Percentiles rank a stretch among this genome's conserved stretches.
These are phyloP conservation scores for Pomatorhinus ruficollis DNA, from an alignment of 2,113 vertebrate species.

Conservation along the genomic window DNA sequence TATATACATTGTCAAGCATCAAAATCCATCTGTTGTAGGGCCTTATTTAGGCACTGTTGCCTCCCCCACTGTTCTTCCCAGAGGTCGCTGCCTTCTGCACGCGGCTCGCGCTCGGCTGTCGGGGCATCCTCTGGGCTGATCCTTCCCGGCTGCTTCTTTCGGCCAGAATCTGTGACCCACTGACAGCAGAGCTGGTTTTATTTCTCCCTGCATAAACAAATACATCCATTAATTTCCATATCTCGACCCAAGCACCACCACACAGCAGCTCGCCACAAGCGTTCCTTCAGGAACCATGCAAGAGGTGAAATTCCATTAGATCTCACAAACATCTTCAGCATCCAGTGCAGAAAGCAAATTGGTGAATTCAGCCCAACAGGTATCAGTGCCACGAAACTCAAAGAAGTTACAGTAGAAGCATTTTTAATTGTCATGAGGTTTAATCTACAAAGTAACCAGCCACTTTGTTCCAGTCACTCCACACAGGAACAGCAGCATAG, in stretches of 20 bases:
- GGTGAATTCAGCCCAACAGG: not conserved
- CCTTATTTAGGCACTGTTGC: conserved; percentile 66
- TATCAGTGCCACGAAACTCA: not conserved
- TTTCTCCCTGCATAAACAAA: conserved; percentile 76
- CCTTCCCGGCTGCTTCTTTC: conserved; percentile 79
- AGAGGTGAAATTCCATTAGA: not conserved
- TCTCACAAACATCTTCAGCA: not conserved
- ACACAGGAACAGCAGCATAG: not conserved
- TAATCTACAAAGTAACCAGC: not conserved
- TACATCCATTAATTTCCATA: not conserved
- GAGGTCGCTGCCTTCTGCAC: conserved; percentile 79
- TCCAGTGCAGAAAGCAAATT: not conserved
- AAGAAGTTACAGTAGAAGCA: not conserved
- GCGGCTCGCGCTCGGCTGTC: conserved; percentile 83
- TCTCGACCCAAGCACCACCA: not conserved
- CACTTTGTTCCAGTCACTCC: not conserved
- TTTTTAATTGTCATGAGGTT: not conserved
- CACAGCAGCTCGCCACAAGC: not conserved
- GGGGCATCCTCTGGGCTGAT: conserved; percentile 83
- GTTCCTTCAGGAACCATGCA: not conserved
- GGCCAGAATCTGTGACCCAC: conserved; percentile 41
- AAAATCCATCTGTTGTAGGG: not conserved
- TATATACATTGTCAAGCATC: not conserved
- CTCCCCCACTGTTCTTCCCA: conserved; percentile 80
- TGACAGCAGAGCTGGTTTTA: conserved; percentile 64